These are phyloP conservation scores for Sebastiscus tertius DNA, from an alignment of 2,797 vertebrate species.

Conservation along the genomic window DNA sequence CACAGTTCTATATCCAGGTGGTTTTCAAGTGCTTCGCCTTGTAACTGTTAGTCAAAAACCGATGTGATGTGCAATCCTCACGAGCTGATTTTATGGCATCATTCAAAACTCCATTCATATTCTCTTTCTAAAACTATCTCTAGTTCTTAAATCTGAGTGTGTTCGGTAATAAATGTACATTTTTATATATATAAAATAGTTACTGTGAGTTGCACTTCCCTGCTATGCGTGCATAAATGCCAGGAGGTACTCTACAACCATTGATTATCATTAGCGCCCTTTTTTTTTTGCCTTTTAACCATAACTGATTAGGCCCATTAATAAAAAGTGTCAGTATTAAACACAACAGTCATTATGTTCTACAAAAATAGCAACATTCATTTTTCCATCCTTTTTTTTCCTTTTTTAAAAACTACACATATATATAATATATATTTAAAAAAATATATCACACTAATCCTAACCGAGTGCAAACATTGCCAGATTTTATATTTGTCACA, in stretches of 20 bases:
- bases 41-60: slow-evolving; percentile 36
- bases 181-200: slow-evolving; percentile 67
- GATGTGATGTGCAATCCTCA: slow-evolving; percentile 56
- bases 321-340: slow-evolving; percentile 72
- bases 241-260: slow-evolving; percentile 69
- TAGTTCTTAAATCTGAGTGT: slow-evolving; percentile 52
- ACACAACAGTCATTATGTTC: slow-evolving; percentile 70
- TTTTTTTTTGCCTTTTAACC: slow-evolving; percentile 53
- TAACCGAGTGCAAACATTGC: slow-evolving; percentile 92
- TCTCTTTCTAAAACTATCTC: slow-evolving; percentile 64
- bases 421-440: slow-evolving; percentile 69
- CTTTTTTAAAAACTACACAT: slow-evolving; percentile 75
- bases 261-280: slow-evolving; percentile 74
- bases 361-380: slow-evolving; percentile 84
- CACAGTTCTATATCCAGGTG: slow-evolving; percentile 32
- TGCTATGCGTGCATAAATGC: slow-evolving; percentile 67
- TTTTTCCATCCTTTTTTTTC: slow-evolving; percentile 61
- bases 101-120: slow-evolving; percentile 48
- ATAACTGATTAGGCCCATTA: slow-evolving; percentile 56
- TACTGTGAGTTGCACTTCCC: slow-evolving; percentile 68
- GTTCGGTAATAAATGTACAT: slow-evolving; percentile 63
- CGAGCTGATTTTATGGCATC: slow-evolving; percentile 31
- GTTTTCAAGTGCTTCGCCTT: slow-evolving; percentile 59
- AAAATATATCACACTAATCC: slow-evolving; percentile 89
- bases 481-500: slow-evolving; percentile 84